A percentile compares a stretch with the other conserved stretches of the same genome.
Evolutionary conservation across 2,888 invertebrate genomes (phyloP).

Genomic region (Volucella bombylans): DNA sequence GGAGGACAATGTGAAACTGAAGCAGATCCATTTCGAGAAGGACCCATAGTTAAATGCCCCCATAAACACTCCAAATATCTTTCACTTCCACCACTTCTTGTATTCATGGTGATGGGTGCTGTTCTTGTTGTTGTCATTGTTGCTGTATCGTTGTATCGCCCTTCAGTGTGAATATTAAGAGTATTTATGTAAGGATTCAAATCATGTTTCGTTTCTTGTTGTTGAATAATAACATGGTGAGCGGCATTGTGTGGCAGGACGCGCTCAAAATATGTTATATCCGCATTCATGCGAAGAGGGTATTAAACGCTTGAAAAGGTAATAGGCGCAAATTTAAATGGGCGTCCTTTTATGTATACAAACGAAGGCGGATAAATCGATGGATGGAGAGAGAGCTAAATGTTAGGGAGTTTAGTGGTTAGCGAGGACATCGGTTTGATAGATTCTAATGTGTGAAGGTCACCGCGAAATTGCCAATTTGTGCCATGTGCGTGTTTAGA

Average conservation of each 20-base stretch:
- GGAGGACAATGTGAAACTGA: slow-evolving; percentile 23
- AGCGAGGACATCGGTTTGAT: slow-evolving; percentile 24
- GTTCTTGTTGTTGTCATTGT: slow-evolving; percentile 46
- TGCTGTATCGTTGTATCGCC: slow-evolving; percentile 9
- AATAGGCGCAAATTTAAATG: neutral
- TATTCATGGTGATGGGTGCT: slow-evolving; percentile 41
- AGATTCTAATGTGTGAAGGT: slow-evolving; percentile 4
- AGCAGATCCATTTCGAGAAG: slow-evolving; percentile 34
- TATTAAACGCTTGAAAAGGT: neutral
- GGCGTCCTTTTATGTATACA: neutral
- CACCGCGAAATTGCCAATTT: neutral
- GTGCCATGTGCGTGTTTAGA: neutral
- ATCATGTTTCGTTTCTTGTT: slow-evolving; percentile 50
- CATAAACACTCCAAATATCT: slow-evolving; percentile 63
- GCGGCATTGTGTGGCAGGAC: slow-evolving; percentile 7
- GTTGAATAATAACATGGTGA: slow-evolving; percentile 54
- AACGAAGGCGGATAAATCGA: slow-evolving; percentile 24
- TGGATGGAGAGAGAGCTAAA: slow-evolving; percentile 12
- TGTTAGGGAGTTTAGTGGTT: slow-evolving; percentile 33
- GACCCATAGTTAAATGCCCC: slow-evolving; percentile 58
- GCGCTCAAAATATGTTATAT: slow-evolving; percentile 10
- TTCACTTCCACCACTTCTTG: slow-evolving; percentile 2
- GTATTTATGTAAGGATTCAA: slow-evolving; percentile 12
- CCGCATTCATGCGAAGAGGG: slow-evolving; percentile 3
- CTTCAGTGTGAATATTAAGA: neutral